phyloP scores from a whole-genome alignment of 2,888 invertebrate genomes.

The Meandrusa payeni region DNA sequence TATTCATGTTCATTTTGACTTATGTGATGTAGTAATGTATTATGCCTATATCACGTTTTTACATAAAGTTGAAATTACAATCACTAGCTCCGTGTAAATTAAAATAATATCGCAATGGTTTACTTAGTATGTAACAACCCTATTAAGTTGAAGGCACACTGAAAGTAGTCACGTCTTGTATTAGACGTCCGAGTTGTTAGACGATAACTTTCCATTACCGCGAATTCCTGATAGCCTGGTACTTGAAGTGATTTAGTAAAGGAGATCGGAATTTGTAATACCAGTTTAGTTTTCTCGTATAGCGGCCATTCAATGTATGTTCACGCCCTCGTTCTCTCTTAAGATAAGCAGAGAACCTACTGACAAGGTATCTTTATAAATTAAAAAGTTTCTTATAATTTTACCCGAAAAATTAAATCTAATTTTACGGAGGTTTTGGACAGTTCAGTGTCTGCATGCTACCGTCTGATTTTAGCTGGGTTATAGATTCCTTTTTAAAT shows the following conservation, averaged over 20 bases:
- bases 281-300: slow-evolving; percentile 15
- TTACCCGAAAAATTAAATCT: no score
- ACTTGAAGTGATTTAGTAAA: slow-evolving; percentile 23
- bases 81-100: no score
- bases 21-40: no score
- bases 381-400: no score
- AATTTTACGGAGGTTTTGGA: no score
- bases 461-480: no score
- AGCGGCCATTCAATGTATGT: not conserved
- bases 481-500: no score
- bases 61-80: no score
- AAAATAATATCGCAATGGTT: not conserved
- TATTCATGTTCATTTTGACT: no score
- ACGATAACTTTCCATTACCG: slow-evolving; percentile 26
- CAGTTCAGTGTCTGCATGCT: no score
- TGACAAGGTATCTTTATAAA: not conserved
- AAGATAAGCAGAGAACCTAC: not conserved
- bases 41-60: no score
- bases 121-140: slow-evolving; percentile 8
- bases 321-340: not conserved
- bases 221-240: slow-evolving; percentile 23
- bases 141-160: slow-evolving; percentile 15
- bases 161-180: slow-evolving; percentile 26
- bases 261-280: slow-evolving; percentile 22
- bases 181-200: slow-evolving; percentile 22